These are phyloP conservation scores for Anagyrus pseudococci DNA, from an alignment of 2,888 invertebrate genomes.

Conservation along the genomic window DNA sequence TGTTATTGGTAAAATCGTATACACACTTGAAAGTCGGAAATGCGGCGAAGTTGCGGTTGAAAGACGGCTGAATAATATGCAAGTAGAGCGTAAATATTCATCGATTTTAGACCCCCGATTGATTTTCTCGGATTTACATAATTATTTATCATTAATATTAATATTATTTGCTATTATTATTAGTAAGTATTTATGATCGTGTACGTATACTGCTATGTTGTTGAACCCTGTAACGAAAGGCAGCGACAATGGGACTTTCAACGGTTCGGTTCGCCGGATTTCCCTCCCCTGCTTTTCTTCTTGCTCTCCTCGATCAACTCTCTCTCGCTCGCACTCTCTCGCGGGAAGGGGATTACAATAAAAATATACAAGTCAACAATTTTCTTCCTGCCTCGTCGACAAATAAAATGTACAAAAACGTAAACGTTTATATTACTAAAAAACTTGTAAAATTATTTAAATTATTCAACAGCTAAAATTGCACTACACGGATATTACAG, in stretches of 20 bases:
- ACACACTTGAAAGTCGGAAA: conserved; percentile 31
- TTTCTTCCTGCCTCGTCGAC: conserved; percentile 9
- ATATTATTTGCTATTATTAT: too few species aligned
- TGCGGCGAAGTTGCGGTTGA: conserved; percentile 18
- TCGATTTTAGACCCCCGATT: conserved; percentile 13
- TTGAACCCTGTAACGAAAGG: conserved; percentile 40
- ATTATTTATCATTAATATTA: too few species aligned
- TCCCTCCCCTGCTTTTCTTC: conserved; percentile 10
- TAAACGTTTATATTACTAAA: conserved; percentile 8
- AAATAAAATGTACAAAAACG: conserved; percentile 25
- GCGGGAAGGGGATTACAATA: conserved; percentile 4
- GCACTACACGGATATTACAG: conserved; percentile 19
- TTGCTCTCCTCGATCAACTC: conserved; percentile 16
- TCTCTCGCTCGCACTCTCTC: neutral
- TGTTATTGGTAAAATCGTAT: conserved; percentile 37
- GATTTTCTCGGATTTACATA: too few species aligned
- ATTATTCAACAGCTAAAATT: conserved; percentile 23
- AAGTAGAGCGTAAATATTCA: conserved; percentile 25
- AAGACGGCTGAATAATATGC: conserved; percentile 28
- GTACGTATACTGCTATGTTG: conserved; percentile 34
- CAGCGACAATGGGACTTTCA: conserved; percentile 31
- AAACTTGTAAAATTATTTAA: conserved; percentile 9
- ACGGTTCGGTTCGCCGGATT: conserved; percentile 33
- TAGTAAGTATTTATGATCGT: conserved; percentile 29
- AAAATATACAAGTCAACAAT: conserved; percentile 4